Evolutionary conservation across 2,113 vertebrate species (phyloP).

Genomic region (Pygoscelis antarcticus): DNA sequence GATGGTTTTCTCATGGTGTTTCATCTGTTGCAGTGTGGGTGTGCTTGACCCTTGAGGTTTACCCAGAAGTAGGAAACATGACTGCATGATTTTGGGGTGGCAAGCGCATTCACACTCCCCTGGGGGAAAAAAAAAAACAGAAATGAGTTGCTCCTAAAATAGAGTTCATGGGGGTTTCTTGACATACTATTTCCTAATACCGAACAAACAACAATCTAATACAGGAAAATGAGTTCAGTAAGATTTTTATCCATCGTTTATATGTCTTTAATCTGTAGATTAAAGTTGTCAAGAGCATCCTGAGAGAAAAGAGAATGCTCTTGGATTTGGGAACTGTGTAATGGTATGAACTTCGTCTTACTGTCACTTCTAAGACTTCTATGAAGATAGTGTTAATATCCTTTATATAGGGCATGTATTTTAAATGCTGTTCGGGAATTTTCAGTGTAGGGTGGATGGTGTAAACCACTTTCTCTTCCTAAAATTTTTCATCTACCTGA

Average conservation of each 20-base stretch:
- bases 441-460: background rate
- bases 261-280: background rate
- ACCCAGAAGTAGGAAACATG: constrained; percentile 2
- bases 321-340: background rate
- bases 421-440: background rate
- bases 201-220: background rate
- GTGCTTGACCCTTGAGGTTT: constrained; percentile 9
- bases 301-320: background rate
- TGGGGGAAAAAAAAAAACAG: background rate
- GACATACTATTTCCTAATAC: background rate
- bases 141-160: background rate
- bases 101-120: background rate
- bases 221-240: background rate
- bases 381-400: background rate
- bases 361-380: background rate
- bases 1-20: background rate
- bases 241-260: background rate
- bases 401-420: background rate
- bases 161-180: background rate
- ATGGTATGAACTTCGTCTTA: background rate
- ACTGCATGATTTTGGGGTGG: constrained; percentile 5
- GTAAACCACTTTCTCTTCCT: background rate
- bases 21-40: background rate
- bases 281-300: background rate
- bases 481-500: background rate